Conservation (phyloP, 2,888 invertebrate species). For the Drosophila emarginata region DNA sequence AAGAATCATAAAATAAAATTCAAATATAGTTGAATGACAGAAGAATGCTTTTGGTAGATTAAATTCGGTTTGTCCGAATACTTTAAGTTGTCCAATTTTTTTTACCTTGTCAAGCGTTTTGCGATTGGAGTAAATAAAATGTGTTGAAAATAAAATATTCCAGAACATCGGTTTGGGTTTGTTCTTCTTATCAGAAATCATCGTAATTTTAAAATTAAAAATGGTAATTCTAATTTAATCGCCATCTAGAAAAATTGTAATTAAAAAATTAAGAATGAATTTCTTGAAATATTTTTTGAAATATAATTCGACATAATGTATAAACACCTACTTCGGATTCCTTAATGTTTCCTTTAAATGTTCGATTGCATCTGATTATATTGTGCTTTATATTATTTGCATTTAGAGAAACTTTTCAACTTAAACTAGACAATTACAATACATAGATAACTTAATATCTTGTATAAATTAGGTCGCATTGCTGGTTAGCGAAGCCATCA, state of each 20-base stretch:
- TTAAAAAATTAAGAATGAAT: too few relatives aligned
- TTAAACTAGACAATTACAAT: not conserved
- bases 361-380: too few relatives aligned
- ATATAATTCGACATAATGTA: too few relatives aligned
- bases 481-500: conserved; percentile 89
- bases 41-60: not conserved
- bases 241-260: too few relatives aligned
- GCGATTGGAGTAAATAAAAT: too few relatives aligned
- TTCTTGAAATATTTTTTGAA: too few relatives aligned
- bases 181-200: not conserved
- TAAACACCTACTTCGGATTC: too few relatives aligned
- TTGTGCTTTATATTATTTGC: not conserved
- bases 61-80: too few relatives aligned
- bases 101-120: too few relatives aligned
- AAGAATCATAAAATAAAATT: not conserved
- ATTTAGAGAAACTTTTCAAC: not conserved
- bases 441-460: not conserved
- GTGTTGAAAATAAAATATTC: too few relatives aligned
- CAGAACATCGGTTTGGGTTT: not conserved
- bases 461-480: conserved; percentile 58
- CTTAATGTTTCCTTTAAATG: too few relatives aligned
- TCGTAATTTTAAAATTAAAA: not conserved
- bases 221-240: not conserved
- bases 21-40: not conserved
- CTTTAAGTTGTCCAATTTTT: too few relatives aligned